phyloP scores from a whole-genome alignment of 2,888 invertebrate genomes.

The Amphipyra berbera region DNA sequence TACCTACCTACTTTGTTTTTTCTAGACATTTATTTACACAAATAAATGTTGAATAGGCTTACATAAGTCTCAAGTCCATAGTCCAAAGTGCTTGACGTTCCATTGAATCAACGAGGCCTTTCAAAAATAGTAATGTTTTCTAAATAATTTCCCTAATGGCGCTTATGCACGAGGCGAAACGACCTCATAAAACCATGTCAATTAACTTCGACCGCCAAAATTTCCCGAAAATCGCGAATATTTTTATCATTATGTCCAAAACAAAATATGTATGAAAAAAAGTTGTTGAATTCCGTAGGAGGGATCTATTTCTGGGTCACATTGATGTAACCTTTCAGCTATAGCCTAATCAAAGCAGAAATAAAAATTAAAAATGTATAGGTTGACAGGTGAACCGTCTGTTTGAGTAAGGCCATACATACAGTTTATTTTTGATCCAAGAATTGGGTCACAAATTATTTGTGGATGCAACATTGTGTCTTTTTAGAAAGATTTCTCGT shows the following conservation, averaged over 20 bases:
- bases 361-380: conserved; percentile 48
- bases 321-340: conserved; percentile 22
- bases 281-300: conserved; percentile 1
- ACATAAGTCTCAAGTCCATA: conserved; percentile 2
- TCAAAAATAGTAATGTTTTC: conserved; percentile 26
- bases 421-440: conserved; percentile 57
- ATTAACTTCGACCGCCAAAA: conserved; percentile 28
- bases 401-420: conserved; percentile 56
- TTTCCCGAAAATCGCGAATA: neutral
- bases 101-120: conserved; percentile 20
- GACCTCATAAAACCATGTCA: conserved; percentile 26
- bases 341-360: conserved; percentile 18
- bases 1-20: too few relatives aligned
- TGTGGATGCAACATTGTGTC: conserved; percentile 51
- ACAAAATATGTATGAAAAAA: conserved; percentile 3
- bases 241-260: conserved; percentile 11
- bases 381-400: conserved; percentile 46
- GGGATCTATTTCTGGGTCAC: conserved; percentile 21
- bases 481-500: conserved; percentile 48
- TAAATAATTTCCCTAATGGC: conserved; percentile 42
- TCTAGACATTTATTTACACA: too few relatives aligned
- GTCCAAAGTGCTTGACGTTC: conserved; percentile 18
- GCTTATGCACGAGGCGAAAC: conserved; percentile 30
- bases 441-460: conserved; percentile 60
- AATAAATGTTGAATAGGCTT: conserved; percentile 2